Conservation (phyloP, 2,888 invertebrate genomes). For the Mongoloraphidia duomilia region DNA sequence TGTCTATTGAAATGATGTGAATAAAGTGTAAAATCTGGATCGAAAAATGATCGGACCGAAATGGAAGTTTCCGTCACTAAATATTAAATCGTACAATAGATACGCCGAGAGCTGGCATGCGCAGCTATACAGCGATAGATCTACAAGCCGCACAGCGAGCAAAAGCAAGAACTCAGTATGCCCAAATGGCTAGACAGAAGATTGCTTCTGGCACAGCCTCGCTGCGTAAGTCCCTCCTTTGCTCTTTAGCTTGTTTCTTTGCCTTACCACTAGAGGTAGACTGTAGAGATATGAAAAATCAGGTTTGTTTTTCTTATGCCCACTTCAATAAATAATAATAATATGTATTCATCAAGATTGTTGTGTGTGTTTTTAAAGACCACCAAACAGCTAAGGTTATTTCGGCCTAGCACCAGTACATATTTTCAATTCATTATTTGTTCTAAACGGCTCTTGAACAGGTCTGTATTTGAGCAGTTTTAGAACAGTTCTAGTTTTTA, state of each 20-base stretch:
- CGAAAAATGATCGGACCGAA: too few relatives aligned
- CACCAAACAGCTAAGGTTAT: too few relatives aligned
- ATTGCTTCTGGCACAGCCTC: conserved; percentile 47
- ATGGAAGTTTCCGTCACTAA: too few relatives aligned
- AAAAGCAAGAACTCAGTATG: conserved; percentile 68
- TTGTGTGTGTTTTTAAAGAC: too few relatives aligned
- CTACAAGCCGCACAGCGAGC: conserved; percentile 82
- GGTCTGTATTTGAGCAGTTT: too few relatives aligned
- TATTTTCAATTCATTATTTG: too few relatives aligned
- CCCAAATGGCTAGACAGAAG: conserved; percentile 64
- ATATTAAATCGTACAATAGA: conserved; percentile 14
- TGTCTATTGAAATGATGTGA: too few relatives aligned
- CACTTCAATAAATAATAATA: neutral
- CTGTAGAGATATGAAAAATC: neutral
- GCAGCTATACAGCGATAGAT: conserved; percentile 89
- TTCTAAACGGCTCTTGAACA: too few relatives aligned
- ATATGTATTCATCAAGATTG: neutral
- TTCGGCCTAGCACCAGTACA: too few relatives aligned
- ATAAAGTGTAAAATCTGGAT: too few relatives aligned
- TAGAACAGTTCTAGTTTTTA: too few relatives aligned
- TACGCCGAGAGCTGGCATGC: conserved; percentile 36
- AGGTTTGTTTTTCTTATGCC: neutral
- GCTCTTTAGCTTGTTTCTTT: neutral
- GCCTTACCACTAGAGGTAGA: too few relatives aligned
- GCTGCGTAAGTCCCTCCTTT: conserved; percentile 48